Base-by-base conservation (phyloP, 2,888 invertebrate species). In the Pristionchus japonicus region DNA sequence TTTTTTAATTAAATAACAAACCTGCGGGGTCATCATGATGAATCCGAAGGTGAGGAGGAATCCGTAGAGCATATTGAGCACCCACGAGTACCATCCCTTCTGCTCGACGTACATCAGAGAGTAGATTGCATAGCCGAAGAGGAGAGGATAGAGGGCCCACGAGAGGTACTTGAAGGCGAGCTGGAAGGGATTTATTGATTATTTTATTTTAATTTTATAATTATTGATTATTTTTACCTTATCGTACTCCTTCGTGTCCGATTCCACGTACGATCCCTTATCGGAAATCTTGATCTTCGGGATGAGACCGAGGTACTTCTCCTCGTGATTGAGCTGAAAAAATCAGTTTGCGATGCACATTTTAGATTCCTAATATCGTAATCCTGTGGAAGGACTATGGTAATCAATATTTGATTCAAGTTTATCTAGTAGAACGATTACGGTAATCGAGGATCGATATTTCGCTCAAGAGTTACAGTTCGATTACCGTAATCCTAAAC, bases 21-120 rank as follows among this genome's bases (percentile, higher is more conserved):
- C 92, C 90, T 99, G 99, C 11, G 99, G 99, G n/a, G 99, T 99
- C 99, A 99, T 99, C 97, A 99, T 98, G 89, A 99, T 99, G 95
- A 99, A 99, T 89, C 99, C 96, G 95, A 99, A 99, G 2, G 98
- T 99, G 89, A 99, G 96, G 89, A 99, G 96, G 95, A 98, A 99
- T 88, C 99, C 99, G 95, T 99, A 99, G 89, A 99, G 96, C 97
- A 99, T 97, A 94, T 97, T 97, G 49, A 99, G 96, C 61, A 98
- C 96, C 96, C 98, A 99, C 20, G 98, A 99, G 95, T 99, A 99
- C 99, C 99, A 99, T 52, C 87, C 87, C 86, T 70, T 98, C 95
- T 99, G 99, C 95, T 99, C 99, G 91, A 97, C 96, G 95, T 99
- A 99, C 88, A 98, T 95, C 74, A 99, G 95, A 0, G 99, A 98